A percentile compares a stretch with the other conserved stretches of the same genome.
Conservation (phyloP, 2,888 invertebrate species). For the Stenolophus ochropezus region DNA sequence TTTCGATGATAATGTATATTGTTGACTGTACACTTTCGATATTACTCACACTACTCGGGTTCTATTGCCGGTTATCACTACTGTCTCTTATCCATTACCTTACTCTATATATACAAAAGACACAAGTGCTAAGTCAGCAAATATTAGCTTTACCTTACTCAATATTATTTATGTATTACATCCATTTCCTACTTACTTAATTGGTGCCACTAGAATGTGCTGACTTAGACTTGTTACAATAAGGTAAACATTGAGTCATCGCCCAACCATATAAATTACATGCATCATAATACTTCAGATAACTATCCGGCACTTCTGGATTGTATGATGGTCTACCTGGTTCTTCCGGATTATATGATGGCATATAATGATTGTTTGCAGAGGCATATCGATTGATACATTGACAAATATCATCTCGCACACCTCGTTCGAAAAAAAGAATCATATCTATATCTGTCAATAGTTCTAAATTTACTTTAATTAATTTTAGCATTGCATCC, state of each 20-base stretch:
- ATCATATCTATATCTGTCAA: conserved; percentile 39
- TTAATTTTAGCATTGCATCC: conserved; percentile 59
- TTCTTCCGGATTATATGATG: conserved; percentile 36
- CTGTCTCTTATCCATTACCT: too few relatives aligned
- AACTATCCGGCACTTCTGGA: conserved; percentile 56
- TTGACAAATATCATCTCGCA: conserved; percentile 27
- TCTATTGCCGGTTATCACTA: too few relatives aligned
- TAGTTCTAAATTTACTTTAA: conserved; percentile 42
- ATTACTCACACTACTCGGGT: too few relatives aligned
- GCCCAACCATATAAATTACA: conserved; percentile 63
- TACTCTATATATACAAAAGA: too few relatives aligned
- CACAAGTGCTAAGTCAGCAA: too few relatives aligned
- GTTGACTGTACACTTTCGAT: too few relatives aligned
- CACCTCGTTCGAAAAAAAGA: conserved; percentile 39
- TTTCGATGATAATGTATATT: too few relatives aligned
- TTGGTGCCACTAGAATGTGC: too few relatives aligned
- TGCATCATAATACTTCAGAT: conserved; percentile 64
- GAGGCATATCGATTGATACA: conserved; percentile 24
- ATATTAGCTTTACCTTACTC: too few relatives aligned
- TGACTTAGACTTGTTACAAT: too few relatives aligned
- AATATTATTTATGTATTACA: too few relatives aligned
- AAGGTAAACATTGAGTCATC: conserved; percentile 63
- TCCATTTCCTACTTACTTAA: too few relatives aligned
- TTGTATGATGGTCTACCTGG: conserved; percentile 35
- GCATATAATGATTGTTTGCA: conserved; percentile 36